Percentiles rank a stretch among this genome's conserved stretches.
Conservation (phyloP, 2,888 invertebrate genomes). For the Philhelius pedissequus region DNA sequence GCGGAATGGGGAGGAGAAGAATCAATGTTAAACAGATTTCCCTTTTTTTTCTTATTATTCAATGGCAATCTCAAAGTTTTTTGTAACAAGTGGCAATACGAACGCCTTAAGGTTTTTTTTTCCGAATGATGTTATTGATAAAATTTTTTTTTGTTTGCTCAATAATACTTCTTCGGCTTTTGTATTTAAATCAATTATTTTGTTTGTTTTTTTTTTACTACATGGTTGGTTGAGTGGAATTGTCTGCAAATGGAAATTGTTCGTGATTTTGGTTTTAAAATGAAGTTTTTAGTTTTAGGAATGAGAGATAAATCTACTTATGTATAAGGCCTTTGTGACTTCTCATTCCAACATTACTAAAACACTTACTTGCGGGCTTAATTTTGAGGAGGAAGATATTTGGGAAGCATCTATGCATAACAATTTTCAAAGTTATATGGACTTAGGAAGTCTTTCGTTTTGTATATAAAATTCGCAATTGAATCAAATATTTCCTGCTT, state of each 20-base stretch:
- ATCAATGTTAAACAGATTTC: constrained; percentile 20
- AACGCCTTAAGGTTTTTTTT: constrained; percentile 16
- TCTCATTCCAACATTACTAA: too few species aligned
- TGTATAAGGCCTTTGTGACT: background rate
- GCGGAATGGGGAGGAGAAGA: background rate
- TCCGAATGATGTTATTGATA: constrained; percentile 9
- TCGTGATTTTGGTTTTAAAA: background rate
- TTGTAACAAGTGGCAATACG: constrained; percentile 22
- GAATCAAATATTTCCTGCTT: too few species aligned
- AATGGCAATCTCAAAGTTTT: background rate
- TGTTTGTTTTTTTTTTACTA: background rate
- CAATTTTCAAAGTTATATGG: too few species aligned
- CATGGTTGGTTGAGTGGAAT: background rate
- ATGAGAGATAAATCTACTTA: background rate
- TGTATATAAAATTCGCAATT: too few species aligned
- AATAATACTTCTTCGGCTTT: constrained; percentile 3
- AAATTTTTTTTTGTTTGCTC: background rate
- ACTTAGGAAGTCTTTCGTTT: too few species aligned
- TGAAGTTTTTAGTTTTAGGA: background rate
- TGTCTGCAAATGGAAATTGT: background rate
- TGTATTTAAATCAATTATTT: constrained; percentile 11
- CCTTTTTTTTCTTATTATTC: background rate
- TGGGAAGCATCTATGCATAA: too few species aligned
- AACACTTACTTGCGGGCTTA: too few species aligned
- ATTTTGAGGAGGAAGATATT: too few species aligned